Evolutionary conservation across 1,140 invertebrate genomes (phyloP), one percentile per base, ranked within the genome.

Genomic region (Physella acuta): DNA sequence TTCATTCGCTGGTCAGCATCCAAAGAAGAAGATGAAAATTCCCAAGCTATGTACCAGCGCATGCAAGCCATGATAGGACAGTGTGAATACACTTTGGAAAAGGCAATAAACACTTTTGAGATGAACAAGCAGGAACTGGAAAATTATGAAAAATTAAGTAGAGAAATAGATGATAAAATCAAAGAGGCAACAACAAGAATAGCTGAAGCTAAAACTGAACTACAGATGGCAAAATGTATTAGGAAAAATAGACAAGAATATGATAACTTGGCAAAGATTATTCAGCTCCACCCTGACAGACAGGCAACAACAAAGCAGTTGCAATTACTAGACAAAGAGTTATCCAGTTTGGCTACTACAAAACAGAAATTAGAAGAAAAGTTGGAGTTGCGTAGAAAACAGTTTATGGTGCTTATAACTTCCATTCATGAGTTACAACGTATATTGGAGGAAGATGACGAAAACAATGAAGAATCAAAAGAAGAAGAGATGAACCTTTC

Each of bases 161-260:
- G 90, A 55, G 87, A 92, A 79, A 92, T 96, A 60, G 82, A 79
- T 53, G 62, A 77, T 16, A 78, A 78, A 64, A 82, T 83, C 34
- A 53, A 76, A 52, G 76, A 78, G 68, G 82, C 82, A 31, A 75
- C 74, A 49, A 66, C 73, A n/a, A 78, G 79, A 53, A 84, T 83
- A 39, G 49, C 70, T 49, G 81, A 82, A 63, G 80, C 83, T 61
- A 86, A 86, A 72, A 68, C 76, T 66, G 85, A 86, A 72, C 70
- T 86, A 33, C 78, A 81, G 55, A 67, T 82, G 60, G 85, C 86
- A 33, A 84, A 84, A 62, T 72, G 82, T 68, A 83, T 87, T 24
- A 88, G 94, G 1, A 94, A 94, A 81, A 95, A 97, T 82, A 89
- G 92, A 78, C 84, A 85, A 83, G 94, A 97, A 79, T 97, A 97